These are phyloP conservation scores for Hemithea aestivaria DNA, from an alignment of 2,888 invertebrate genomes.

Conservation along the genomic window DNA sequence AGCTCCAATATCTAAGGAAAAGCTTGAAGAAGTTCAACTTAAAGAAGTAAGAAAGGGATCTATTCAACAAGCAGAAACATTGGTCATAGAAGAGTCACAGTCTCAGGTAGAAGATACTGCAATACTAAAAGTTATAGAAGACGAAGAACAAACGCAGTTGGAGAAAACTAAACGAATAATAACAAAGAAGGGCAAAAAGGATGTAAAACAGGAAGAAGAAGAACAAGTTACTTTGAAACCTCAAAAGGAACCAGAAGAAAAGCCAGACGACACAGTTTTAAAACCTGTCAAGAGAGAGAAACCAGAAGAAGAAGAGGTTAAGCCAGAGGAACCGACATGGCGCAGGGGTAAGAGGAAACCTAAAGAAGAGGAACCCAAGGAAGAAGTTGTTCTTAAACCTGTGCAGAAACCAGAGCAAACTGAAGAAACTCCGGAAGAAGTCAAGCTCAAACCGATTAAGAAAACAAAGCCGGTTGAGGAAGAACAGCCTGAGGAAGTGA, in stretches of 20 bases:
- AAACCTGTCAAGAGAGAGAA: constrained; percentile 11
- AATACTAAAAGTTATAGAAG: constrained; percentile 60
- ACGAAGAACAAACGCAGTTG: constrained; percentile 27
- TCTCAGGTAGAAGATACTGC: constrained; percentile 79
- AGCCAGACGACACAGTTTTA: constrained; percentile 57
- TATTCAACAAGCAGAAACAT: constrained; percentile 51
- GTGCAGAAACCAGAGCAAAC: constrained; percentile 33
- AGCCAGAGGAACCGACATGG: constrained; percentile 45
- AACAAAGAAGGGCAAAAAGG: constrained; percentile 9
- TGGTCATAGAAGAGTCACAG: constrained; percentile 76
- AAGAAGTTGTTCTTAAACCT: constrained; percentile 5
- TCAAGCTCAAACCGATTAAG: constrained; percentile 47
- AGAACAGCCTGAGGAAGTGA: constrained; percentile 36
- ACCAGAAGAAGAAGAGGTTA: constrained; percentile 36
- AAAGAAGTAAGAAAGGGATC: constrained; percentile 59
- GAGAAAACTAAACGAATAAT: constrained; percentile 1
- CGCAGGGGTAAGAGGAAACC: constrained; percentile 38
- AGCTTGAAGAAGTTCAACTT: constrained; percentile 64
- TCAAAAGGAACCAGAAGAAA: constrained; percentile 36
- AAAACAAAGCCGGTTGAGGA: constrained; percentile 57
- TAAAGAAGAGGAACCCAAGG: constrained; percentile 22
- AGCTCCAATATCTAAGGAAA: constrained; percentile 73
- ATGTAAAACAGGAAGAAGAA: constrained; percentile 6
- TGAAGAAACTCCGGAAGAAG: constrained; percentile 42
- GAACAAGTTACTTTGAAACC: constrained; percentile 2